Base-by-base conservation (phyloP, 1,140 invertebrate species). In the Pseudomyrmex gracilis region DNA sequence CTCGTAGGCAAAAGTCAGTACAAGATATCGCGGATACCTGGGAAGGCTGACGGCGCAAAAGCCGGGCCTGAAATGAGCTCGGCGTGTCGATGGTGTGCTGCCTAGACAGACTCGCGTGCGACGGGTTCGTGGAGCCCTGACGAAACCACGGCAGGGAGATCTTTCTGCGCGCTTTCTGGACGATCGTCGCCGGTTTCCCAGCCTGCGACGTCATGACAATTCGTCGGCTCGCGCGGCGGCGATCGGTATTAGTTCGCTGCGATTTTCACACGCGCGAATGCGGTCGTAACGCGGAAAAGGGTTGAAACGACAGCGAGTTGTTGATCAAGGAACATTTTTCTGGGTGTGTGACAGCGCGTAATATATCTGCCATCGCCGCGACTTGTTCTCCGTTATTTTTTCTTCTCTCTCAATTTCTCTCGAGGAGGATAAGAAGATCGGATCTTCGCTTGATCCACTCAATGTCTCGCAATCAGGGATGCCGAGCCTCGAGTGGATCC, bases 61-160 rank as follows among this genome's bases (percentile, higher is more conserved):
- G 95, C 86, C 96, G 94, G 77, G 96, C 96, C 89, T 97, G 96
- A 95, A 97, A 97, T 57, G 97, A 97, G 91, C 97, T 95, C 86
- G 97, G 97, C 82, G 97, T 97, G 94, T 98, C 97, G 95, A 98
- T 98, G 93, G 97, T 98, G 91, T 98, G 97, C 93, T 98, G 97
- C 22, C 97, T 95, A 53, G 97, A 96, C 43, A 98, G 95, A 53
- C 95, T 95, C 77, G 96, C 95, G 91, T 97, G 97, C 49, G 96
- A 94, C 85, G 96, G 95, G 89, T 95, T 95, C 82, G 97, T 95
- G 47, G 97, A 97, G 77, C 95, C 96, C 93, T 98, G 97, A 63
- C 97, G 95, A 93, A 98, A 98, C 97, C 97, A 98, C 60, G 97
- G 97, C 90, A 98, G 94, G 58, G 97, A 98, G 87, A 98, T 98